Evolutionary conservation across 2,113 vertebrate genomes (phyloP).

Genomic region (Dendrocopos noguchii): DNA sequence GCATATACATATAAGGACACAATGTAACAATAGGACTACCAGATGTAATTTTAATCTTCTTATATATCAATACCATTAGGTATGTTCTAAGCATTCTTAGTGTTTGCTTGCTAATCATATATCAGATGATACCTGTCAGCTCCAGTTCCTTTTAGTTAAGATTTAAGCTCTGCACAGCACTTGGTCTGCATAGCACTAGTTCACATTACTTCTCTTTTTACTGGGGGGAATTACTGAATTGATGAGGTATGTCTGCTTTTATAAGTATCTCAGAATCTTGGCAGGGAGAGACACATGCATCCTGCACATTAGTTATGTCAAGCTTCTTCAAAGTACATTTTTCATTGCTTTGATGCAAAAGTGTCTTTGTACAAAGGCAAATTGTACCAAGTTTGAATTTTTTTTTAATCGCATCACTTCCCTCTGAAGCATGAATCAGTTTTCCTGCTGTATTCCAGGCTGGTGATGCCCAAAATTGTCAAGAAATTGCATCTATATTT

Average conservation of each 20-base stretch:
- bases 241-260: slow-evolving; percentile 28
- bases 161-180: slow-evolving; percentile 18
- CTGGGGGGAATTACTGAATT: background rate
- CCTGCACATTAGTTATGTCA: background rate
- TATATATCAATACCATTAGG: background rate
- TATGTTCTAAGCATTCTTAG: slow-evolving; percentile 14
- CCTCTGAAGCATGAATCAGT: background rate
- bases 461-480: background rate
- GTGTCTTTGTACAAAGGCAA: background rate
- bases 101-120: background rate
- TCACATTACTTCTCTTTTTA: slow-evolving; percentile 23
- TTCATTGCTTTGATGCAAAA: background rate
- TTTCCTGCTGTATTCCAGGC: background rate
- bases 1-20: background rate
- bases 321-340: background rate
- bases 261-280: background rate
- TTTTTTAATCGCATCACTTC: background rate
- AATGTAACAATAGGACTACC: background rate
- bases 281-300: background rate
- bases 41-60: background rate
- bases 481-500: slow-evolving; percentile 14
- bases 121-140: background rate
- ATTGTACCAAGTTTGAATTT: background rate
- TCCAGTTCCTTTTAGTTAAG: slow-evolving; percentile 36
- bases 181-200: background rate